Conservation (phyloP, 2,888 invertebrate genomes). For the Drosophila greeni region DNA sequence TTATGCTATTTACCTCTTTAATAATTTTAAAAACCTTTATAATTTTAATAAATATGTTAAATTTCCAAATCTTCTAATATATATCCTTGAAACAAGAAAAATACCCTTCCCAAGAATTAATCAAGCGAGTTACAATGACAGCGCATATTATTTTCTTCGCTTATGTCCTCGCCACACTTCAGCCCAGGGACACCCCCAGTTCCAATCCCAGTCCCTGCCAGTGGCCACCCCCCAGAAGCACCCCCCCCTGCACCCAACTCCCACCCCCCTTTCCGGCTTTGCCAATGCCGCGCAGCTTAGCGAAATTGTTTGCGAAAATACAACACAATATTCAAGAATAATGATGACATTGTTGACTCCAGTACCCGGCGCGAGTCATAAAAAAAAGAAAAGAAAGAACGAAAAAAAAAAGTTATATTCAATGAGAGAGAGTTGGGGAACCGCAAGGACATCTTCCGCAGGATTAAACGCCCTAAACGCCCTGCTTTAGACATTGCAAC, state of each 20-base stretch:
- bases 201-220: not conserved
- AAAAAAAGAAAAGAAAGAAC: constrained; percentile 38
- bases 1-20: too few species aligned
- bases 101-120: constrained; percentile 67
- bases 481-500: constrained; percentile 70
- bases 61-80: not conserved
- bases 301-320: constrained; percentile 75
- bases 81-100: constrained; percentile 1
- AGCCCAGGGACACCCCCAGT: constrained; percentile 9
- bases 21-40: too few species aligned
- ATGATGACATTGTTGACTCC: constrained; percentile 76
- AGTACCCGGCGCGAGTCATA: constrained; percentile 58
- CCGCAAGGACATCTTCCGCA: constrained; percentile 73
- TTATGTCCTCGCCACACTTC: constrained; percentile 59
- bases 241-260: constrained; percentile 1
- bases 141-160: constrained; percentile 72
- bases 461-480: constrained; percentile 75
- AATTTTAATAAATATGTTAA: too few species aligned
- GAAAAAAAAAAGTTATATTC: constrained; percentile 37
- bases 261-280: constrained; percentile 14
- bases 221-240: constrained; percentile 1
- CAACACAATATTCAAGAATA: constrained; percentile 76
- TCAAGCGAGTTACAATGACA: constrained; percentile 74
- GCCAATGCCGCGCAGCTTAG: constrained; percentile 60
- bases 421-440: constrained; percentile 39